These are phyloP conservation scores for Leucoraja erinaceus DNA, from an alignment of 2,113 vertebrate genomes.

Conservation along the genomic window DNA sequence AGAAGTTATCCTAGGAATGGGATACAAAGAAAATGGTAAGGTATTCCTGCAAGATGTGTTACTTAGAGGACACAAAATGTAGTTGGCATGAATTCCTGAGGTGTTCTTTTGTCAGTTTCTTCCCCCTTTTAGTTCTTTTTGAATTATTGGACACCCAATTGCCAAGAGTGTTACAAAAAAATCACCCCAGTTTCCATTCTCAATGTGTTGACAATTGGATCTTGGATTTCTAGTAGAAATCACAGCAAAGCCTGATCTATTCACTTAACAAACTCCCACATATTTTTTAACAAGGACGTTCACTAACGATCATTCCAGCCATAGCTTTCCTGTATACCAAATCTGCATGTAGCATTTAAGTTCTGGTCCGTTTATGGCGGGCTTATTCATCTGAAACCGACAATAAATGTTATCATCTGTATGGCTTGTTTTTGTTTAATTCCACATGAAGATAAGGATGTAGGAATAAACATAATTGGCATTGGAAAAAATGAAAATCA, in stretches of 20 bases:
- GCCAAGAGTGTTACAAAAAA: background rate
- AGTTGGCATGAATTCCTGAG: background rate
- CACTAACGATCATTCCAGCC: too few species aligned
- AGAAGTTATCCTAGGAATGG: constrained; percentile 95
- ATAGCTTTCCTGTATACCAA: background rate
- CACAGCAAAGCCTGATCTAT: background rate
- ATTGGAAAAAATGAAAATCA: background rate
- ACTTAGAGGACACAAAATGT: background rate
- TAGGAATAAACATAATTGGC: constrained; percentile 24
- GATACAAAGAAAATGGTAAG: constrained; percentile 94
- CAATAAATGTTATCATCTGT: background rate
- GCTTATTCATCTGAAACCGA: background rate
- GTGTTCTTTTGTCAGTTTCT: background rate
- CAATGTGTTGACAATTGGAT: background rate
- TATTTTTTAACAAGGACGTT: background rate
- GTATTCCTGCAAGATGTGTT: background rate
- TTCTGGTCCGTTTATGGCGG: background rate
- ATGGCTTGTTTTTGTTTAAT: background rate
- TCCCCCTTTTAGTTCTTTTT: background rate
- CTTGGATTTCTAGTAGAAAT: background rate
- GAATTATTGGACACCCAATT: background rate
- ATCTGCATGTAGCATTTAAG: background rate
- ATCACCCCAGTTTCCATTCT: background rate
- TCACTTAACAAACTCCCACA: background rate
- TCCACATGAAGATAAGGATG: background rate